Evolutionary conservation across 2,888 invertebrate genomes (phyloP), one percentile per base, ranked within the genome.

Genomic region (Trachelus tabidus): DNA sequence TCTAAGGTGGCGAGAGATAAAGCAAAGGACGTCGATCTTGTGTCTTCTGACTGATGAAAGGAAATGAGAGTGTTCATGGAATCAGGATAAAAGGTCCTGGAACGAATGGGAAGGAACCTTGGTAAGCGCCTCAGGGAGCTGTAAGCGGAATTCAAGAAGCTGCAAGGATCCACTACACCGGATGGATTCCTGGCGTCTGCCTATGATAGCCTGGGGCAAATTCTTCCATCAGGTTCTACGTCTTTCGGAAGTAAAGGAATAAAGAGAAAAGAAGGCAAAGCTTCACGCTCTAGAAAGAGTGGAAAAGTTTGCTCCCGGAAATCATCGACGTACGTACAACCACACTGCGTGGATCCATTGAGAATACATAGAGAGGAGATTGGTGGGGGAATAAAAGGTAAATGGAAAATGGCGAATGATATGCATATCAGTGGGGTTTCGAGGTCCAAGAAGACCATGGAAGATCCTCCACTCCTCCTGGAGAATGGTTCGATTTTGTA

Each of bases 191-290:
- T 23, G 23, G 23, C 56, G 56, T 56, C 56, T 56, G 23, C 23
- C 56, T 56, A 9, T 33, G 35, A 71, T 76, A 79, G 73, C 79
- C 76, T 73, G 37, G 75, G 75, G 81, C 77, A 75, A 79, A 81
- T 79, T 81, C 79, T 81, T 77, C 77, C 78, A 80, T 81, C 76
- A 71, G 71, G 56, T 56, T 56, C 56, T 56, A 23, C 56, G 56
- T 56, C 6, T 56, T 56, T 23, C 56, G 23, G 1, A 56, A 56
- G 9, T 23, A 56, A 23, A 56, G 56, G 56, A 23, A 56, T 23
- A 56, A 23, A 23, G 56, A 23, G 23, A 40, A 56, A 56, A 56
- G 23, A 56, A 56, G 56, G 23, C 2, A 23, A 23, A 23, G 56
- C 56, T 9, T 56, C 23, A 23, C 1, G 9, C 56, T 9, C 23